Evolutionary conservation across 2,797 vertebrate genomes (phyloP).

Genomic region (Acrossocheilus wenchowensis): DNA sequence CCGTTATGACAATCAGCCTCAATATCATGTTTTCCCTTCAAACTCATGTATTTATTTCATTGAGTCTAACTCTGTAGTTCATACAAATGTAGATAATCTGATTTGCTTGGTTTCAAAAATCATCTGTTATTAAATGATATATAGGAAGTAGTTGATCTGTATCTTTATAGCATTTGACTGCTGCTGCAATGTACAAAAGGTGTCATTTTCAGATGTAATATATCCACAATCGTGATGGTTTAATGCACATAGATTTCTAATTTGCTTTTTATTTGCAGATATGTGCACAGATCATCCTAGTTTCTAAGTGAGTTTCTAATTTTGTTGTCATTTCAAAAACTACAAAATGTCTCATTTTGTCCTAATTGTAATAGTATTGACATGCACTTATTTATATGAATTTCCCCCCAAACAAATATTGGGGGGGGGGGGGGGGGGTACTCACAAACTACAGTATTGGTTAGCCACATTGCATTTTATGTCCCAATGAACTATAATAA

Average conservation of each 20-base stretch:
- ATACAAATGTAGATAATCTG: background rate
- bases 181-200: constrained; percentile 1
- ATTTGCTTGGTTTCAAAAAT: constrained; percentile 16
- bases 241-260: constrained; percentile 59
- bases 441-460: constrained; percentile 1
- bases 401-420: background rate
- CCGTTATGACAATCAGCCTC: constrained; percentile 56
- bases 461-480: background rate
- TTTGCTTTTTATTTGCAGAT: constrained; percentile 51
- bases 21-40: constrained; percentile 1
- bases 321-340: constrained; percentile 18
- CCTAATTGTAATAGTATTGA: constrained; percentile 78
- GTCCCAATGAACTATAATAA: background rate
- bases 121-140: background rate
- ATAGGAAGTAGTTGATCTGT: background rate
- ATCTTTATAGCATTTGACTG: background rate
- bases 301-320: background rate
- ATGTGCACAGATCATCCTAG: background rate
- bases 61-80: constrained; percentile 17
- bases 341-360: constrained; percentile 31
- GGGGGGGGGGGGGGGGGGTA: no score
- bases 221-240: constrained; percentile 32
- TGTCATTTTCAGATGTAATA: constrained; percentile 20
- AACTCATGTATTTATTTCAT: constrained; percentile 22
- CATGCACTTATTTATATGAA: constrained; percentile 66